Evolutionary conservation across 2,888 invertebrate species (phyloP).

Genomic region (Sarcophaga rosellei): DNA sequence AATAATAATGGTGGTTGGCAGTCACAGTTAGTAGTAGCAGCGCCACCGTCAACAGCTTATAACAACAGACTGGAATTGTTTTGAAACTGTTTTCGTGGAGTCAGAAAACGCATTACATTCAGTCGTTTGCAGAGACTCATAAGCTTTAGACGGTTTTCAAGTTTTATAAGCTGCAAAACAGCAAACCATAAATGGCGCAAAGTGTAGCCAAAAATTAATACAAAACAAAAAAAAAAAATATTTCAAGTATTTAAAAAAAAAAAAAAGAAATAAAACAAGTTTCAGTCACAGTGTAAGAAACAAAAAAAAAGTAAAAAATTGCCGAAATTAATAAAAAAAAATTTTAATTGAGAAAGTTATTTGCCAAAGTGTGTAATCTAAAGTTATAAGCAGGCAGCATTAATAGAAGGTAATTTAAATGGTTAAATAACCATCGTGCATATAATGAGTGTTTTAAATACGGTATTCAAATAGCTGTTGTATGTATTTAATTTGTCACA

Average conservation of each 20-base stretch:
- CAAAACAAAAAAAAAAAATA: conserved; percentile 8
- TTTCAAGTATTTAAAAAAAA: conserved; percentile 14
- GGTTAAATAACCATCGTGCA: no score
- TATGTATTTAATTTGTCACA: no score
- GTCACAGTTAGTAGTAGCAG: background rate
- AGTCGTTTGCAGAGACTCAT: conserved; percentile 68
- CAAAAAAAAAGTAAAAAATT: conserved; percentile 21
- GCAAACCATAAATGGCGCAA: background rate
- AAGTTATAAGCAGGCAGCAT: background rate
- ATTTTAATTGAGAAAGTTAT: conserved; percentile 21
- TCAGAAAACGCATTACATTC: conserved; percentile 37
- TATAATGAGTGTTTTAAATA: no score
- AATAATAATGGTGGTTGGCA: background rate
- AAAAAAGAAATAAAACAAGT: conserved; percentile 20
- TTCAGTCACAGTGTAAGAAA: conserved; percentile 7
- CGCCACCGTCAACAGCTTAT: conserved; percentile 10
- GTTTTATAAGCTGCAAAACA: conserved; percentile 37
- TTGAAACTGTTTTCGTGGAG: conserved; percentile 35
- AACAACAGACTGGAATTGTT: conserved; percentile 19
- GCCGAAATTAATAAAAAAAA: no score
- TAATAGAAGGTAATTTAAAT: no score
- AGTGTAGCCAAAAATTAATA: conserved; percentile 3
- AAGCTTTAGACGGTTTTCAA: conserved; percentile 61
- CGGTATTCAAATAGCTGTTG: no score
- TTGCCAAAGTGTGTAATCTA: background rate